Percentiles rank a stretch among this genome's conserved stretches.
phyloP scores from a whole-genome alignment of 2,888 invertebrate species.

The Sturmia bella region DNA sequence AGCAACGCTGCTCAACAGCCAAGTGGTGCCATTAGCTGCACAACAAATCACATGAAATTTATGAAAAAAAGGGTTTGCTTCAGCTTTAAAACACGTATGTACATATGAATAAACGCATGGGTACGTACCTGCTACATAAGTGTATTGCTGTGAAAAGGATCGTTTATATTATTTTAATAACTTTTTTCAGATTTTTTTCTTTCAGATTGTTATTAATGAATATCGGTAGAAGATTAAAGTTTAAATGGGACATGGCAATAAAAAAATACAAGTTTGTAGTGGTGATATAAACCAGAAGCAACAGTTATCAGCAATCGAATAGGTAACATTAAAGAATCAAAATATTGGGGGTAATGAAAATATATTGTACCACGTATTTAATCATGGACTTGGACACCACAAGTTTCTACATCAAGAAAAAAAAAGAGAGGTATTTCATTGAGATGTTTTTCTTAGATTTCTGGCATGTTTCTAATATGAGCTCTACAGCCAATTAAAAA shows the following conservation, averaged over 20 bases:
- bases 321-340: constrained; percentile 39
- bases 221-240: constrained; percentile 64
- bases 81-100: constrained; percentile 35
- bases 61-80: constrained; percentile 45
- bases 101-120: not conserved
- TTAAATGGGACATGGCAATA: constrained; percentile 26
- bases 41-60: constrained; percentile 52
- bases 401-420: too few relatives aligned
- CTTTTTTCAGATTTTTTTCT: constrained; percentile 51
- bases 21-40: constrained; percentile 20
- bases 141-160: constrained; percentile 48
- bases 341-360: constrained; percentile 40
- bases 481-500: too few relatives aligned
- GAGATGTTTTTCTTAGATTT: too few relatives aligned
- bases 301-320: constrained; percentile 43
- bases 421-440: too few relatives aligned
- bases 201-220: constrained; percentile 63
- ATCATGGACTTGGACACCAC: too few relatives aligned
- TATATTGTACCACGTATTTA: too few relatives aligned
- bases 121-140: not conserved
- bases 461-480: too few relatives aligned
- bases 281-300: constrained; percentile 26
- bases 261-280: constrained; percentile 22
- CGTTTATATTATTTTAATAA: constrained; percentile 64
- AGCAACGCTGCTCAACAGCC: constrained; percentile 6